Percentiles rank a stretch among this genome's conserved stretches.
phyloP scores from a whole-genome alignment of 2,113 vertebrate genomes.

The Pyxicephalus adspersus region DNA sequence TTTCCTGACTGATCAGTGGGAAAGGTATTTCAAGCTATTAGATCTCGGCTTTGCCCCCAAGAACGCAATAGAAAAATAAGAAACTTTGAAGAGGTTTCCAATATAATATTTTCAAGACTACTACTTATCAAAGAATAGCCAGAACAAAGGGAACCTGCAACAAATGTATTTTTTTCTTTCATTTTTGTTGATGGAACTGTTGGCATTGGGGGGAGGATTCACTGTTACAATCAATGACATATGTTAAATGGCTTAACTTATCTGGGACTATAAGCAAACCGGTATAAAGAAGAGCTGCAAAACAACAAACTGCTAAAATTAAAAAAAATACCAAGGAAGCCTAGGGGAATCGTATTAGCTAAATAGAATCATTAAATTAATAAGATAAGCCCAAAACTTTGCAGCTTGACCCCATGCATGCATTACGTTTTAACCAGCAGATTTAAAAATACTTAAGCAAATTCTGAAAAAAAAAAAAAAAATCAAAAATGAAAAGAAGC shows the following conservation, averaged over 20 bases:
- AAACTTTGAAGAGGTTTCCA: constrained; percentile 33
- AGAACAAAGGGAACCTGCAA: constrained; percentile 50
- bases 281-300: background rate
- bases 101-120: constrained; percentile 8
- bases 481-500: background rate
- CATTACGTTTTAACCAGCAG: too few species aligned
- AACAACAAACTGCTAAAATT: too few species aligned
- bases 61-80: background rate
- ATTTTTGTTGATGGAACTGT: background rate
- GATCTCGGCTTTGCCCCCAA: constrained; percentile 50
- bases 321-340: too few species aligned
- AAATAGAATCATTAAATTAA: too few species aligned
- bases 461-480: background rate
- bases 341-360: too few species aligned
- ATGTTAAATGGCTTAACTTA: background rate
- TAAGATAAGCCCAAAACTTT: too few species aligned
- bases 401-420: too few species aligned
- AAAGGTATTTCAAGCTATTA: constrained; percentile 68
- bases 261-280: background rate
- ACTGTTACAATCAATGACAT: background rate
- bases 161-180: constrained; percentile 33
- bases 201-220: background rate
- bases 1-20: constrained; percentile 68
- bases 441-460: too few species aligned
- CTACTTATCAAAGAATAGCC: constrained; percentile 44